A percentile compares a stretch with the other conserved stretches of the same genome.
Conservation (phyloP, 1,140 invertebrate species). For the Pseudomyrmex sp. region DNA sequence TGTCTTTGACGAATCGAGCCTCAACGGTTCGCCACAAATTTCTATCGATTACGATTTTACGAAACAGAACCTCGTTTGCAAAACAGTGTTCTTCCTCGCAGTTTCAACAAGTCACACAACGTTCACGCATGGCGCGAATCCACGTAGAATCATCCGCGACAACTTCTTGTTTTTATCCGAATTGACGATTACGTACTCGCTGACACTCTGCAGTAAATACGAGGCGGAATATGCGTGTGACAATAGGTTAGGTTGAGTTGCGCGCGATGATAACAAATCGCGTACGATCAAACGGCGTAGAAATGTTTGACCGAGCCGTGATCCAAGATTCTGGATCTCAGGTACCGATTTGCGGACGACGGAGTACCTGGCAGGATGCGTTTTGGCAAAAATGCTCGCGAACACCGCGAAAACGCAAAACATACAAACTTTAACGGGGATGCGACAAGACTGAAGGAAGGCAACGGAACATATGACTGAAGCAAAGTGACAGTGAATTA, state of each 20-base stretch:
- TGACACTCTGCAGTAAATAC: neutral
- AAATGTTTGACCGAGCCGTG: neutral
- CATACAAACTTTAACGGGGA: slow-evolving; percentile 61
- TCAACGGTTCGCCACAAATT: no score
- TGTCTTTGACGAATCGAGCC: no score
- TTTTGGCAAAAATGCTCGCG: slow-evolving; percentile 1
- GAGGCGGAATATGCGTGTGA: neutral
- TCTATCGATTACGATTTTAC: neutral
- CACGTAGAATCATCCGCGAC: neutral
- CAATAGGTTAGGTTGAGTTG: slow-evolving; percentile 6
- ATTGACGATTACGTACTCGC: neutral
- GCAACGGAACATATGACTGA: slow-evolving; percentile 66
- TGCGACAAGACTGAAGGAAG: neutral
- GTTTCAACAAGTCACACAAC: neutral
- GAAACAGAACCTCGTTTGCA: neutral
- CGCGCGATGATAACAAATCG: neutral
- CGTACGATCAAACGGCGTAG: neutral
- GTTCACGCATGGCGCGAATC: neutral
- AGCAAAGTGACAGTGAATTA: slow-evolving; percentile 45
- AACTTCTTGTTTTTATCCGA: neutral
- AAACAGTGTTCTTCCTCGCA: neutral
- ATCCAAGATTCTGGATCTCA: neutral
- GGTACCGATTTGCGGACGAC: no score
- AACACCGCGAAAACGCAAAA: slow-evolving; percentile 27
- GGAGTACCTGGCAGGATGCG: slow-evolving; percentile 1